Evolutionary conservation across 2,797 vertebrate genomes (phyloP).

Genomic region (Meriones psammophilus): DNA sequence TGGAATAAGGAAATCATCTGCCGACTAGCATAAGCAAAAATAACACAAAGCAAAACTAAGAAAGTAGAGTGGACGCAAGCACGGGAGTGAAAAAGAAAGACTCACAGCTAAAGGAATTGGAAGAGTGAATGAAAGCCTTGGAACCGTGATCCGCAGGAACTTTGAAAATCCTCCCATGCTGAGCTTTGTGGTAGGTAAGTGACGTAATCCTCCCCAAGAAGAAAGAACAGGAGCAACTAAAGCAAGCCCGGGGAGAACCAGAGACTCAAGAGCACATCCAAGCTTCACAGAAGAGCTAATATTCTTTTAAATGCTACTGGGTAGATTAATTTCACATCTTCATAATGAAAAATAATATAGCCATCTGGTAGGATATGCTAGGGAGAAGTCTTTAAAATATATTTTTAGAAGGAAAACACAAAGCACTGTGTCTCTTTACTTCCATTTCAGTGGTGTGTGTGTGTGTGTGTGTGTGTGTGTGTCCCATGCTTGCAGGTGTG

Average conservation of each 20-base stretch:
- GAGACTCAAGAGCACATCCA: not conserved
- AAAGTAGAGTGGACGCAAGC: not conserved
- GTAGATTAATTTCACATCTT: slow-evolving; percentile 42
- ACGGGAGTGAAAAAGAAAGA: not conserved
- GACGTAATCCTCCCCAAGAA: not conserved
- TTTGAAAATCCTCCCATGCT: not conserved
- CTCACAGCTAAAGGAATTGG: not conserved
- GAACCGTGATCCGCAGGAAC: not conserved
- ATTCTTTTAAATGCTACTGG: slow-evolving; percentile 30
- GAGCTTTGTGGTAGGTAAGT: not conserved
- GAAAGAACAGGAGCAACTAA: slow-evolving; percentile 38
- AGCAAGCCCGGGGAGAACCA: not conserved
- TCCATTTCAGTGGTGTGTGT: not conserved
- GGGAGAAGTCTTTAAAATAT: not conserved
- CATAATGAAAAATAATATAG: not conserved
- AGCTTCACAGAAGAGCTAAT: not conserved
- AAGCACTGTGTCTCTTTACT: not conserved
- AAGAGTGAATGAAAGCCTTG: not conserved
- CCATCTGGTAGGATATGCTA: not conserved
- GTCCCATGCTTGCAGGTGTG: not conserved
- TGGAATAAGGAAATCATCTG: not conserved
- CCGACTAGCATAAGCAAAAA: not conserved
- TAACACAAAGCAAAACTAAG: not conserved
- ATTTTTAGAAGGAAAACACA: not conserved
- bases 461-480: not conserved